Base-by-base conservation (phyloP, 2,113 vertebrate genomes). In the Pavo muticus region DNA sequence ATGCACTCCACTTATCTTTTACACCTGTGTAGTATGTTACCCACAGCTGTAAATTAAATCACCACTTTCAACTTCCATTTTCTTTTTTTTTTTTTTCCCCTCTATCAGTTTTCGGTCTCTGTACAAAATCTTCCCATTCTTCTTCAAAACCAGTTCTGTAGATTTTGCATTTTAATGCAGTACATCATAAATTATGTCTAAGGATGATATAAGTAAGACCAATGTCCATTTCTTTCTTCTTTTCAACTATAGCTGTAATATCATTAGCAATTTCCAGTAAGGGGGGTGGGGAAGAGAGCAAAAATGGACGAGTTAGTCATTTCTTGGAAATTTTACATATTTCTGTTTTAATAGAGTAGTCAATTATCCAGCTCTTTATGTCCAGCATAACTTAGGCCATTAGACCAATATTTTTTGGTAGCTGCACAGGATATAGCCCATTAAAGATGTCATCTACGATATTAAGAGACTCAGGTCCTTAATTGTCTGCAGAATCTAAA, bases 251-350 rank as follows among this genome's bases (percentile, higher is more conserved):
- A 86, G 18, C 27, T 90, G 30, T 57, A 79, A 50, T 35, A 39
- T 37, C 25, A 88, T 57, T 70, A 90, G 14, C 14, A 74, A 68
- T 77, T 93, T 80, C 79, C 65, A 50, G 65, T 90, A 93, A 90
- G 1, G 64, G 17, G 21, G 23, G 14, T 47, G 32, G 20, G 39
- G 25, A 63, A 63, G 61, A 67, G 40, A 47, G 70, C 56, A 45
- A 2, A 2, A 56, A 40, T 45, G 42, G 61, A 11, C 19, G 25
- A 35, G 23, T 9, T 15, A 77, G 75, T 48, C 42, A 70, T 75
- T 94, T 94, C 72, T 90, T 72, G 65, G 69, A 96, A 95, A 8
- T n/a, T 32, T 84, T 64, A 39, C 35, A 6, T 86, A 86, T 80
- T 94, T 90, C 67, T 88, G 14, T 61, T 45, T 65, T 79, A 77